These are phyloP conservation scores for Caenorhabditis inopinata DNA, from an alignment of 1,140 invertebrate species.

Conservation along the genomic window DNA sequence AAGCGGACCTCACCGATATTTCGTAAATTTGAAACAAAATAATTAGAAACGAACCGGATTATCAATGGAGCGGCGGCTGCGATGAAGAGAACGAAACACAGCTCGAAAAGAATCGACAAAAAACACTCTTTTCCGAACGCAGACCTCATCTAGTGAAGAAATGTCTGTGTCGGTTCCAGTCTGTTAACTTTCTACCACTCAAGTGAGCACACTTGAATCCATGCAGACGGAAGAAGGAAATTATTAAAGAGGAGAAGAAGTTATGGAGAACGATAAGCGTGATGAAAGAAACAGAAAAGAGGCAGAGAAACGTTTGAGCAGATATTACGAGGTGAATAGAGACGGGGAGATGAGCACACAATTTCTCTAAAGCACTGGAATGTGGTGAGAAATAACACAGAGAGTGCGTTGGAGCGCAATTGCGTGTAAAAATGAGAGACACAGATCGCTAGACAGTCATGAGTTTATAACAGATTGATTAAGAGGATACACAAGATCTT, in stretches of 20 bases:
- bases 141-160: background rate
- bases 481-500: no score
- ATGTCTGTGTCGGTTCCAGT: background rate
- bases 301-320: background rate
- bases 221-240: background rate
- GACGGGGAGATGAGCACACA: conserved; percentile 26
- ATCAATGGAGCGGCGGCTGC: background rate
- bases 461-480: no score
- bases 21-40: background rate
- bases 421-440: background rate
- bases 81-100: background rate
- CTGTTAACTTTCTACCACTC: no score
- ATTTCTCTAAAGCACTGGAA: conserved; percentile 1
- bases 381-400: conserved; percentile 1
- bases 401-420: background rate
- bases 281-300: background rate
- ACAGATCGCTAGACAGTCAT: background rate
- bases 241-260: conserved; percentile 4
- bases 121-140: conserved; percentile 8
- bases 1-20: no score
- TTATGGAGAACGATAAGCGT: background rate
- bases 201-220: no score
- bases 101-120: conserved; percentile 25
- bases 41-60: conserved; percentile 30
- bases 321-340: conserved; percentile 27